Evolutionary conservation across 2,888 invertebrate species (phyloP), one percentile per base, ranked within the genome.

Genomic region (Drosophila greeni): DNA sequence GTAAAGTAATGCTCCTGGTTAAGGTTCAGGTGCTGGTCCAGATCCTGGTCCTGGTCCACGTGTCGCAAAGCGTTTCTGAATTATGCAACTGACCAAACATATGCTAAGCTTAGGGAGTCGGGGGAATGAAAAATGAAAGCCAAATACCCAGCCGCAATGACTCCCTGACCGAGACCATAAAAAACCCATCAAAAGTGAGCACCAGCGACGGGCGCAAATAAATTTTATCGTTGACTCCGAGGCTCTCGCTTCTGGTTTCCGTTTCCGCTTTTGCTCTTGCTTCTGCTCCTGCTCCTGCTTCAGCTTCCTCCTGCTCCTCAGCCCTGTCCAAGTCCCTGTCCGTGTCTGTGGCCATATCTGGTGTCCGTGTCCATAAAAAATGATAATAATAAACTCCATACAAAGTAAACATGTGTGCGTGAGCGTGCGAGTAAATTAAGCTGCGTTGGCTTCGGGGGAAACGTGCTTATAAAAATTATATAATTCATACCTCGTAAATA

Each of bases 331-430:
- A 26, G 14, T 57, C 31, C 37, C 23, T 18, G 52, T 66, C 59
- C 55, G 52, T 70, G 68, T 61, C 53, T 61, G 60, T 66, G 55
- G 56, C 54, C n/a, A n/a, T n/a, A n/a, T n/a, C n/a, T n/a, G n/a
- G n/a, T n/a, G n/a, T n/a, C n/a, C n/a, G n/a, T n/a, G 65, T 45
- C 69, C 78, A 79, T 79, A 79, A 79, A 79, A 79, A 79, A 84
- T 84, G 84, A 84, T 81, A 76, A 81, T 81, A 84, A 81, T 80
- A 79, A 82, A 82, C 83, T 84, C 80, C 70, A 84, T 73, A 82
- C 76, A 80, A 82, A 73, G 80, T 82, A 76, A 79, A 84, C 74
- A 79, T 79, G 76, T 78, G 66, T 77, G 76, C 62, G 79, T 72
- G 76, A 61, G 80, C 68, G 80, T 84, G 70, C 66, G 75, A 77